Evolutionary conservation across 2,888 invertebrate genomes (phyloP).

Genomic region (Eretmocerus hayati): DNA sequence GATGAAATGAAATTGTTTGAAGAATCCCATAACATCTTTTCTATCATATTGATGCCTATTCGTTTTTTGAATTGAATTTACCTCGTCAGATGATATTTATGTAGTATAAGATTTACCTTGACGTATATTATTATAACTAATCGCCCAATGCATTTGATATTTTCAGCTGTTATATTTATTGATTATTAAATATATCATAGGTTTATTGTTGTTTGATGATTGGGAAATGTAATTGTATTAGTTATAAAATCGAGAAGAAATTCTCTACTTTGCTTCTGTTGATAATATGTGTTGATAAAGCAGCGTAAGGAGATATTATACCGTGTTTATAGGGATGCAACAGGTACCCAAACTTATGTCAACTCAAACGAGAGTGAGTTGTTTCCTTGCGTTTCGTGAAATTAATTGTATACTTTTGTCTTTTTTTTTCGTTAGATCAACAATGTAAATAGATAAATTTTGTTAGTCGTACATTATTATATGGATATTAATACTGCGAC

Average conservation of each 20-base stretch:
- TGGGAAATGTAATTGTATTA: slow-evolving; percentile 15
- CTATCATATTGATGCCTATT: slow-evolving; percentile 26
- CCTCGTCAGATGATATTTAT: slow-evolving; percentile 8
- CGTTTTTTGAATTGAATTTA: slow-evolving; percentile 16
- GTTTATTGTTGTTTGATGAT: slow-evolving; percentile 30
- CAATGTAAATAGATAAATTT: slow-evolving; percentile 28
- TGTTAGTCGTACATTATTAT: slow-evolving; percentile 31
- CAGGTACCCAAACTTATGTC: too few species aligned
- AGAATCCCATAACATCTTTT: slow-evolving; percentile 26
- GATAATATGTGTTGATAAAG: slow-evolving; percentile 8
- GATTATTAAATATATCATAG: slow-evolving; percentile 34
- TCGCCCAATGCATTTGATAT: slow-evolving; percentile 36
- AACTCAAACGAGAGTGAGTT: too few species aligned
- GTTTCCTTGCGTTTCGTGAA: slow-evolving; percentile 4
- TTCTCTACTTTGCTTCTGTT: slow-evolving; percentile 10
- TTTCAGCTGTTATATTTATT: slow-evolving; percentile 37
- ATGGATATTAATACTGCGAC: too few species aligned
- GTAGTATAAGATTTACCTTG: neutral
- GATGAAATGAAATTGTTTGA: slow-evolving; percentile 15
- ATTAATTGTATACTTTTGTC: slow-evolving; percentile 7
- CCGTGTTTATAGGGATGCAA: slow-evolving; percentile 2
- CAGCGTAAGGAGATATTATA: slow-evolving; percentile 8
- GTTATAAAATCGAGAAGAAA: slow-evolving; percentile 16
- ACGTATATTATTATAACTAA: slow-evolving; percentile 11
- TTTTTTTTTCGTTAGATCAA: slow-evolving; percentile 26